Conservation (phyloP, 2,797 vertebrate species). For the Philypnodon macrostomus region DNA sequence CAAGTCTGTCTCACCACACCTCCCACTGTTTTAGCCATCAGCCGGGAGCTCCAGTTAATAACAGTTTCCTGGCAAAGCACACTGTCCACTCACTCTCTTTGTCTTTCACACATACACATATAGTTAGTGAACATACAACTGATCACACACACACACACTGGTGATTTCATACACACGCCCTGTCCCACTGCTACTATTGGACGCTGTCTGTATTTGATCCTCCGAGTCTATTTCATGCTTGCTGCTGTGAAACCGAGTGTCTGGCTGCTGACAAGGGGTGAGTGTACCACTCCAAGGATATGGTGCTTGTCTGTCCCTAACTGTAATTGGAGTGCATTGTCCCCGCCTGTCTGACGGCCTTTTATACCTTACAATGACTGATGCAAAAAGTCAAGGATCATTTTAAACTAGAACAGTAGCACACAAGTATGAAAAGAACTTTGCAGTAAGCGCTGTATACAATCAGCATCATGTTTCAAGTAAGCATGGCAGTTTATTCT, state of each 20-base stretch:
- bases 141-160: too few relatives aligned
- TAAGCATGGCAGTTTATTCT: conserved; percentile 12
- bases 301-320: conserved; percentile 31
- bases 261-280: conserved; percentile 43
- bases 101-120: conserved; percentile 8
- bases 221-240: conserved; percentile 65
- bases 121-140: conserved; percentile 13
- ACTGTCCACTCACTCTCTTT: conserved; percentile 31
- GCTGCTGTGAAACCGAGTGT: conserved; percentile 60
- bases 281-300: conserved; percentile 38
- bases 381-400: too few relatives aligned
- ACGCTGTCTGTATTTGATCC: conserved; percentile 51
- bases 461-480: conserved; percentile 16
- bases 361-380: conserved; percentile 28
- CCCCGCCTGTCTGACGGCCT: conserved; percentile 31
- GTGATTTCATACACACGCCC: conserved; percentile 53
- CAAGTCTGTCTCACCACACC: conserved; percentile 60
- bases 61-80: conserved; percentile 51
- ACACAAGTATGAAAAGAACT: conserved; percentile 17
- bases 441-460: conserved; percentile 7
- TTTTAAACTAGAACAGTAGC: conserved; percentile 25
- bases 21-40: conserved; percentile 65
- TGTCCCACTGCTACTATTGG: conserved; percentile 40
- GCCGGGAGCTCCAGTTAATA: conserved; percentile 43
- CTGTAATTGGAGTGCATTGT: conserved; percentile 56